These are phyloP conservation scores for Myocastor coypus DNA, from an alignment of 2,113 vertebrate genomes.

Conservation along the genomic window DNA sequence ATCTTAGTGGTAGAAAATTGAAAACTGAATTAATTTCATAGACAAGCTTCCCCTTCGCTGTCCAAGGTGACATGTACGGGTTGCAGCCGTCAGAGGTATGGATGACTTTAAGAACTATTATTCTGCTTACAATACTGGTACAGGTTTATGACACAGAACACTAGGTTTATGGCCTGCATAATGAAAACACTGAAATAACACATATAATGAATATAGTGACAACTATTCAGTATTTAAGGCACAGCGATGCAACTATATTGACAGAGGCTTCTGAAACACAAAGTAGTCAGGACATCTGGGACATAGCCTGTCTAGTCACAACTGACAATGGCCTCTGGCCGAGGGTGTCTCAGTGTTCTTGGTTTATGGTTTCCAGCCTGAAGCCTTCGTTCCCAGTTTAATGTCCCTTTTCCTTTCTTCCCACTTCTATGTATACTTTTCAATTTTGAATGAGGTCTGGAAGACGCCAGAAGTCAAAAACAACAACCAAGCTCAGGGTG, in stretches of 20 bases:
- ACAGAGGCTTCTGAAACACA: background rate
- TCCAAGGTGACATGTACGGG: background rate
- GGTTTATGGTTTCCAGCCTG: background rate
- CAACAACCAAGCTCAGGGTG: background rate
- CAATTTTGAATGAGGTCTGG: background rate
- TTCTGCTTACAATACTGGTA: background rate
- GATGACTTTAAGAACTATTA: background rate
- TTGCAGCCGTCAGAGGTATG: background rate
- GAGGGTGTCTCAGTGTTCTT: background rate
- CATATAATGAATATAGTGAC: background rate
- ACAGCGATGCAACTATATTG: background rate
- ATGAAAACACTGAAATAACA: slow-evolving; percentile 41
- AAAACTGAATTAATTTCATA: background rate
- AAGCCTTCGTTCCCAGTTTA: background rate
- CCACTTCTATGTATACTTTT: background rate
- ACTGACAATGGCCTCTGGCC: background rate
- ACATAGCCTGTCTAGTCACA: background rate
- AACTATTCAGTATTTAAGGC: slow-evolving; percentile 8
- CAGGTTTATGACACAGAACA: background rate
- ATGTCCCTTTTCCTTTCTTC: background rate
- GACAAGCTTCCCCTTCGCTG: background rate
- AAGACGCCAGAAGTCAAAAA: background rate
- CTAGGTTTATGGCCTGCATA: background rate
- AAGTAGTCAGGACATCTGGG: background rate
- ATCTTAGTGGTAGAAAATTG: slow-evolving; percentile 6